A percentile compares a stretch with the other conserved stretches of the same genome.
phyloP scores from a whole-genome alignment of 1,140 invertebrate genomes.

The Proctacanthus coquilletti region DNA sequence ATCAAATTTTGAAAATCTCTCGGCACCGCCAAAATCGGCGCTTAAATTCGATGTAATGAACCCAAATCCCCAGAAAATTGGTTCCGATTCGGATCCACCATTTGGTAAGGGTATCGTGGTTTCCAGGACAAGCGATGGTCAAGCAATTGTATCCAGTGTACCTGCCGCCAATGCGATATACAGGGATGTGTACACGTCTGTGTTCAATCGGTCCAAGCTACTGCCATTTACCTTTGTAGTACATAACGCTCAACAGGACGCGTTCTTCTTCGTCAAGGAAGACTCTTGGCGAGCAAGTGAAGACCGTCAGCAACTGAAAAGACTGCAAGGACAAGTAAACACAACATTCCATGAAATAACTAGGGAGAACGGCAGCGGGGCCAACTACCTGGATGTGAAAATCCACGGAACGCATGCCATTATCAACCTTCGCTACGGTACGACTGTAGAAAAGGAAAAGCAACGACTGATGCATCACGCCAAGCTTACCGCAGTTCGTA shows the following conservation, averaged over 20 bases:
- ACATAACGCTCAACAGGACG: constrained; percentile 76
- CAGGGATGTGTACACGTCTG: constrained; percentile 81
- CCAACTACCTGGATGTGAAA: constrained; percentile 63
- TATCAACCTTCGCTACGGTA: constrained; percentile 76
- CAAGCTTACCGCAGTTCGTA: constrained; percentile 64
- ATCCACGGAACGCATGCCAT: constrained; percentile 70
- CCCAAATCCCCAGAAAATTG: constrained; percentile 50
- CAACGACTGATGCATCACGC: constrained; percentile 77
- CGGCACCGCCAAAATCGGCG: constrained; percentile 54
- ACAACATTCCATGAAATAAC: constrained; percentile 76
- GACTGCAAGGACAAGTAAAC: constrained; percentile 79
- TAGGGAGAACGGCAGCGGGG: constrained; percentile 50
- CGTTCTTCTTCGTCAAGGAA: constrained; percentile 91
- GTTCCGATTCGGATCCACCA: constrained; percentile 64
- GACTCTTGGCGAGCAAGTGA: constrained; percentile 73
- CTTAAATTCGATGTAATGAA: constrained; percentile 58
- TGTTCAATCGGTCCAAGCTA: constrained; percentile 82
- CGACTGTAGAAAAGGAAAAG: constrained; percentile 73
- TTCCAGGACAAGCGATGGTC: constrained; percentile 57
- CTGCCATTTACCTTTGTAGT: constrained; percentile 78
- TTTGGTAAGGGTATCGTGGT: constrained; percentile 84
- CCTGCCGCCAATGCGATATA: constrained; percentile 76
- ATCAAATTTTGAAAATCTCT: constrained; percentile 51
- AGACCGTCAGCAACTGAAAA: constrained; percentile 74
- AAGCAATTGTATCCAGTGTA: constrained; percentile 71